Evolutionary conservation across 2,888 invertebrate genomes (phyloP).

Genomic region (Hymenopus coronatus): DNA sequence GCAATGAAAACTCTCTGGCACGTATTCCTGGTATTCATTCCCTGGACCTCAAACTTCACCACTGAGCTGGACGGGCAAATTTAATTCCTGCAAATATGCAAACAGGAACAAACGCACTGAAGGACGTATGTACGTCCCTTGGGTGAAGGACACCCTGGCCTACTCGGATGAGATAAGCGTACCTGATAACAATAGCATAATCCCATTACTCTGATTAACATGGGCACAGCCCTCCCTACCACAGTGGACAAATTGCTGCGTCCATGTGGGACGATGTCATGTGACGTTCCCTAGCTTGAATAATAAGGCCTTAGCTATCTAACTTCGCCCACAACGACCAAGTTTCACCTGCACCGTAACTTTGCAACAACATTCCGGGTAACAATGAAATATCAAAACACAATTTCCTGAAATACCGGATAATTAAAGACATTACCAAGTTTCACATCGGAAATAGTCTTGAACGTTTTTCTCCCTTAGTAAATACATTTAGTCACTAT

Average conservation of each 20-base stretch:
- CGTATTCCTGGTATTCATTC: not conserved
- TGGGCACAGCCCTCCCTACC: not conserved
- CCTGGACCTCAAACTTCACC: not conserved
- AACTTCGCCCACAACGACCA: not conserved
- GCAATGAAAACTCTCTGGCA: not conserved
- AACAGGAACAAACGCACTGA: not conserved
- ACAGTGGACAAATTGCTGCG: not conserved
- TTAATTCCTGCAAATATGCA: not conserved
- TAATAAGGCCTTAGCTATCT: not conserved
- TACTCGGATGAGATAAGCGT: not conserved
- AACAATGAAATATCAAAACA: not conserved
- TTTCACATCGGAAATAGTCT: no score
- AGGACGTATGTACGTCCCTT: not conserved
- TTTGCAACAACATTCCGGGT: not conserved
- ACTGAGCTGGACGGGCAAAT: not conserved
- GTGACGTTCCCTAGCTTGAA: not conserved
- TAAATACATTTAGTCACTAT: no score
- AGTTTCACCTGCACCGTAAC: not conserved
- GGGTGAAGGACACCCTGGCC: not conserved
- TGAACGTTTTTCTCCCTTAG: no score
- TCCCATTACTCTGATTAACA: conserved; percentile 9
- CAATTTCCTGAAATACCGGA: no score
- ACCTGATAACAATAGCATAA: conserved; percentile 11
- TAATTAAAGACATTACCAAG: not conserved
- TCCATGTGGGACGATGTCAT: not conserved